Base-by-base conservation (phyloP, 2,888 invertebrate species). In the Laothoe populi region DNA sequence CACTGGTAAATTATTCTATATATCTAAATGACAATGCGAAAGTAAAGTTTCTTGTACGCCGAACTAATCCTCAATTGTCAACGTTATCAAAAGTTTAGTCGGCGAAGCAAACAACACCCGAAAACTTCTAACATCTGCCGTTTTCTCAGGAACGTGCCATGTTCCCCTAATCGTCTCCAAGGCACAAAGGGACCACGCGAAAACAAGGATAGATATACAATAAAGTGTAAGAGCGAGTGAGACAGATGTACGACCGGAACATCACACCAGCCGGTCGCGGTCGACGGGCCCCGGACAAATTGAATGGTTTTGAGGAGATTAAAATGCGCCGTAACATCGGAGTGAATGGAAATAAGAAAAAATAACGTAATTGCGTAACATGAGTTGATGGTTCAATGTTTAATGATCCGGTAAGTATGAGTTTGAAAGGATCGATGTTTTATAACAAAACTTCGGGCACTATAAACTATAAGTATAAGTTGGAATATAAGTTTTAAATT, bases 101-200 rank as follows among this genome's bases (percentile, higher is more conserved):
- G 77, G 70, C 77, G 82, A 77, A 74, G 77, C 83, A 83, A 87
- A 84, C 84, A 87, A 77, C 78, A 82, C 64, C 66, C 73, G 66
- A 75, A 80, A 86, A 83, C 81, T 82, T 77, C 75, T 77, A 87
- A 90, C 91, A 92, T 91, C 91, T 92, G 92, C 86, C 84, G 84
- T 81, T 86, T 91, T 92, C 92, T 88, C 90, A 92, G 88, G 90
- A 89, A 82, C 88, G 88, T 89, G 90, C 87, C 86, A 81, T 81
- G 86, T 86, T 77, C 88, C 86, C 87, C 88, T 90, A 90, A 89
- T 90, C 90, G 87, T 84, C 82, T 80, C 75, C 75, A 80, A 76
- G 75, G 80, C 77, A 89, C 84, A 88, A 89, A 87, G 82, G 86
- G 86, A 78, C 81, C 86, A 82, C 78, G 85, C 83, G 79, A 61